A percentile compares a stretch with the other conserved stretches of the same genome.
These are phyloP conservation scores for Clarias fuscus DNA, from an alignment of 2,797 vertebrate species.

Conservation along the genomic window DNA sequence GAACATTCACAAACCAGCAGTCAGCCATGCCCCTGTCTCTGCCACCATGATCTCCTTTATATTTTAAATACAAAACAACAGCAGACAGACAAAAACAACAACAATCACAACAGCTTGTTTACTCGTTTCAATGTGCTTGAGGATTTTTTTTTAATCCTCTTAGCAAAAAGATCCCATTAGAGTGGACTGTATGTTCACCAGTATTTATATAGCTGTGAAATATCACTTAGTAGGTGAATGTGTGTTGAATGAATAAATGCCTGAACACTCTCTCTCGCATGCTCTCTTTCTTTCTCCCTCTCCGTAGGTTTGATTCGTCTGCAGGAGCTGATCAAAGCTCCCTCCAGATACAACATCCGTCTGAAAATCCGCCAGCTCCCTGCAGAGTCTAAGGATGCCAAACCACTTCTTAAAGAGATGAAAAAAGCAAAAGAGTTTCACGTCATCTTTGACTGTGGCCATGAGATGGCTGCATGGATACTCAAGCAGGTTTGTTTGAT, in stretches of 20 bases:
- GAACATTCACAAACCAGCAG: not conserved
- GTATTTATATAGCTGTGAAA: not conserved
- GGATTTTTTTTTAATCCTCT: not conserved
- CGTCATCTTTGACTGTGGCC: constrained; percentile 96
- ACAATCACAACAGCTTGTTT: not conserved
- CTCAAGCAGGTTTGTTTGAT: constrained; percentile 87
- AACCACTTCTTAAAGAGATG: constrained; percentile 98
- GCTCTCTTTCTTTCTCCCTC: constrained; percentile 55
- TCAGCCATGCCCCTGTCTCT: no score
- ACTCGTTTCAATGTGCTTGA: not conserved
- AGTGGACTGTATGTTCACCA: not conserved
- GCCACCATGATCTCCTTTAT: not conserved
- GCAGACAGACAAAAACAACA: not conserved
- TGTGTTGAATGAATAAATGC: constrained; percentile 9
- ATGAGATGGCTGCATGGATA: constrained; percentile 97
- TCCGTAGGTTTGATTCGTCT: constrained; percentile 91
- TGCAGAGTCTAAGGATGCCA: constrained; percentile 95
- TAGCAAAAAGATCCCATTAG: not conserved
- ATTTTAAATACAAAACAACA: not conserved
- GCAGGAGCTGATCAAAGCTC: constrained; percentile 98
- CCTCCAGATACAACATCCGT: constrained; percentile 94
- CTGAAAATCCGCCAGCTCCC: constrained; percentile 97
- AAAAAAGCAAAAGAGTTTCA: constrained; percentile 98
- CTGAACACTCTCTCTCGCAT: not conserved
- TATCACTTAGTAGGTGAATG: not conserved